Base-by-base conservation (phyloP, 2,888 invertebrate genomes). In the Pammene aurita region DNA sequence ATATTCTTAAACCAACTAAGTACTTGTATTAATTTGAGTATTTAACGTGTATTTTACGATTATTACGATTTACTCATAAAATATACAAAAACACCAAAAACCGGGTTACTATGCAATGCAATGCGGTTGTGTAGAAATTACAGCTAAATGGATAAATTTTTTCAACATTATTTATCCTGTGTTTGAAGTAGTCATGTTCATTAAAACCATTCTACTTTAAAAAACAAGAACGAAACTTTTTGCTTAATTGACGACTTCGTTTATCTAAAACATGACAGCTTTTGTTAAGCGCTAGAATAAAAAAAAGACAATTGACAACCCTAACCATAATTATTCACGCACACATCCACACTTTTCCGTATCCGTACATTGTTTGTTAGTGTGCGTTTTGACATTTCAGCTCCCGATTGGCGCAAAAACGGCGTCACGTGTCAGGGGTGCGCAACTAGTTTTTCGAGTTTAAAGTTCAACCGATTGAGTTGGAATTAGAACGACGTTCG, bases 401-500 rank as follows among this genome's bases (percentile, higher is more conserved):
- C 13, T n/a, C n/a, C 44, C 65, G 63, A 69, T 69, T 65, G 69
- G 64, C 46, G 60, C 58, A 65, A 68, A 64, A 68, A 57, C 35
- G 7, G 10, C 52, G 50, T 50, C 57, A 58, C 63, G 52, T 58
- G 63, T 68, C 50, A 68, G 68, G 68, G 68, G 44, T 72, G 65
- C 38, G 54, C 67, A 58, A 67, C 55, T 61, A 55, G 10, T 13
- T 65, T 66, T 18, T 65, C 11, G 16, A 42, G 61, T 50, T 62
- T 56, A 66, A 70, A 70, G 70, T 66, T 65, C 70, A 66, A 54
- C 44, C 58, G 64, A 66, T 65, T 48, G 65, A 46, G 57, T 58
- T 63, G 63, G 70, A 70, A 71, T 72, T 72, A 63, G 70, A 55
- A 42, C 60, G 64, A 64, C 72, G 67, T 66, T 71, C 62, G 46